Evolutionary conservation across 1,140 invertebrate genomes (phyloP).

Genomic region (Phenacoccus solenopsis): DNA sequence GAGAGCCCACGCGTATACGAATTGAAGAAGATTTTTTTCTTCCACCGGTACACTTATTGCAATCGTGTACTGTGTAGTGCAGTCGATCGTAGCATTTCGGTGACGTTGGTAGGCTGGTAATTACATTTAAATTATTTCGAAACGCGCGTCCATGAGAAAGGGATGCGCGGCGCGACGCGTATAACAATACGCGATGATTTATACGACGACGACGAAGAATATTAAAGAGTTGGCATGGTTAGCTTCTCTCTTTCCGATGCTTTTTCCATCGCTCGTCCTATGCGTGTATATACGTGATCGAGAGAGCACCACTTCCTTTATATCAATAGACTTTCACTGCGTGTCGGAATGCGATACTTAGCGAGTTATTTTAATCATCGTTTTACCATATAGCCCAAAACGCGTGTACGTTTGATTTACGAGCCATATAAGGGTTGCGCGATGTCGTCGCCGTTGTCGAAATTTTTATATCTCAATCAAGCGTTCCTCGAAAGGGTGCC

Average conservation of each 20-base stretch:
- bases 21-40: not conserved
- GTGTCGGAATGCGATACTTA: slow-evolving; percentile 4
- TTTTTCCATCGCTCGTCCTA: too few species aligned
- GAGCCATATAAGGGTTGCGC: not conserved
- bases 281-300: slow-evolving; percentile 11
- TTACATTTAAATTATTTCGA: not conserved
- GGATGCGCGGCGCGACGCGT: not conserved
- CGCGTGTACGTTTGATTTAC: slow-evolving; percentile 10
- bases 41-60: too few species aligned
- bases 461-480: not conserved
- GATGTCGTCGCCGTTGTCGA: not conserved
- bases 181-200: slow-evolving; percentile 6
- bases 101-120: not conserved
- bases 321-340: not conserved
- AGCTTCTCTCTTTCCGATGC: not conserved
- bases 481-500: not conserved
- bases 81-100: not conserved
- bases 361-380: not conserved
- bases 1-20: not conserved
- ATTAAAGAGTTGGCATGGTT: not conserved
- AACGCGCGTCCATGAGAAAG: not conserved
- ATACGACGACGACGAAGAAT: not conserved
- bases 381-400: not conserved
- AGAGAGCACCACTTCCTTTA: not conserved
- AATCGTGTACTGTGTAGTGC: too few species aligned